Percentiles rank a stretch among this genome's conserved stretches.
phyloP scores from a whole-genome alignment of 2,888 invertebrate genomes.

The Hyles lineata region DNA sequence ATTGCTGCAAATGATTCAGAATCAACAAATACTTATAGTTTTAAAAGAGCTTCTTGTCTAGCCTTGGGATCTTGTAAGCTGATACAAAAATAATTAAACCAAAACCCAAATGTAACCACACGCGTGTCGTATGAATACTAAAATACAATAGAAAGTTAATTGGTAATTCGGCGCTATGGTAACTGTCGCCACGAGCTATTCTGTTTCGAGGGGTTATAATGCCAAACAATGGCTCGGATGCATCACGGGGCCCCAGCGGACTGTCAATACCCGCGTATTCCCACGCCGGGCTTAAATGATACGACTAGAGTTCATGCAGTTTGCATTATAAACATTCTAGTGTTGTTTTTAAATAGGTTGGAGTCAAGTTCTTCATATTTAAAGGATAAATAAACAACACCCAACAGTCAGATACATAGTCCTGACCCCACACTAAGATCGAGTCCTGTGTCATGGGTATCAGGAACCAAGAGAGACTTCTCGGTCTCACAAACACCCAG shows the following conservation, averaged over 20 bases:
- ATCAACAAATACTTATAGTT: no score
- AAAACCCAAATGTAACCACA: conserved; percentile 7
- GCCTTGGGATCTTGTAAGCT: not conserved
- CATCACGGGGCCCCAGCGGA: not conserved
- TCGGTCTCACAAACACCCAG: no score
- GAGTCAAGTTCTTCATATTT: no score
- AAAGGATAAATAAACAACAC: no score
- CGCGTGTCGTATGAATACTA: conserved; percentile 10
- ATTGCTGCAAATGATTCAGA: no score
- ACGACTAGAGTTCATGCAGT: not conserved
- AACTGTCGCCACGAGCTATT: conserved; percentile 47
- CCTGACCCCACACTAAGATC: no score
- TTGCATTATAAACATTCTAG: not conserved
- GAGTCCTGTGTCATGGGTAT: no score
- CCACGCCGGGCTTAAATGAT: conserved; percentile 16
- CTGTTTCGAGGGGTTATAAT: conserved; percentile 49
- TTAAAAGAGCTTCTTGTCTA: no score
- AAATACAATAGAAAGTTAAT: conserved; percentile 48
- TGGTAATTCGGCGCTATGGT: conserved; percentile 46
- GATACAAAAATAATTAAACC: not conserved
- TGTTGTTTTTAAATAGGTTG: not conserved
- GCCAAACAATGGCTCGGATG: conserved; percentile 42
- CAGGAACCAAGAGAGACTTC: no score
- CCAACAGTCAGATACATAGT: no score
- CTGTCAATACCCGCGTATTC: conserved; percentile 2